A percentile compares a stretch with the other conserved stretches of the same genome.
These are phyloP conservation scores for Lepus americanus DNA, from an alignment of 2,113 vertebrate species.

Conservation along the genomic window DNA sequence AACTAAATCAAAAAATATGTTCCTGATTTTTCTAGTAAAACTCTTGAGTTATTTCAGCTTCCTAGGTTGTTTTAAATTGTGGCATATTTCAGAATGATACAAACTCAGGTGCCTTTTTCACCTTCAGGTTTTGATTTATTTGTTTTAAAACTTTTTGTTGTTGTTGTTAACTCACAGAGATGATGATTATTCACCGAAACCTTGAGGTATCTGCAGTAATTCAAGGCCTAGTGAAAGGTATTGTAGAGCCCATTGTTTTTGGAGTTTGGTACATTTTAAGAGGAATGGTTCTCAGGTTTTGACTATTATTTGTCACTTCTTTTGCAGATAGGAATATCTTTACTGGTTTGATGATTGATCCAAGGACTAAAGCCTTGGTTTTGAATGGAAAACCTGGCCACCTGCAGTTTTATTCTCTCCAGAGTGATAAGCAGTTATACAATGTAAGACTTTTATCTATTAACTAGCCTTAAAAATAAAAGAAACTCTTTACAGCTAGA, in stretches of 20 bases:
- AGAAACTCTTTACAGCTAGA: background rate
- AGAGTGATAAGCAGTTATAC: conserved; percentile 95
- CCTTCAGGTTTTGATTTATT: background rate
- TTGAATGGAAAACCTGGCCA: conserved; percentile 98
- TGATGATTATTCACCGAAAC: conserved; percentile 93
- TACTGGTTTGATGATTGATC: conserved; percentile 94
- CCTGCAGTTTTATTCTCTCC: conserved; percentile 97
- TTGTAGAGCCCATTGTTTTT: background rate
- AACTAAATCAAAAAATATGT: background rate
- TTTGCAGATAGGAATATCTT: conserved; percentile 89
- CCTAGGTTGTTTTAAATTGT: background rate
- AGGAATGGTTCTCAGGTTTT: background rate
- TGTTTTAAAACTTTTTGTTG: background rate
- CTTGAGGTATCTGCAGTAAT: conserved; percentile 92
- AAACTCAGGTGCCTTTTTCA: background rate
- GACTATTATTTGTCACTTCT: conserved; percentile 38
- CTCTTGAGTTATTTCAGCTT: background rate
- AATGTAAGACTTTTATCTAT: conserved; percentile 90
- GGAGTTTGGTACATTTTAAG: background rate
- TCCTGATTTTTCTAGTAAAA: conserved; percentile 3
- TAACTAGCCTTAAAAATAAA: background rate
- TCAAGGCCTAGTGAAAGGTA: conserved; percentile 97
- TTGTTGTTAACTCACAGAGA: conserved; percentile 87
- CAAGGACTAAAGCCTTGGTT: conserved; percentile 95
- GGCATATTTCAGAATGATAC: background rate